Evolutionary conservation across 2,113 vertebrate genomes (phyloP).

Genomic region (Brachirus orientalis): DNA sequence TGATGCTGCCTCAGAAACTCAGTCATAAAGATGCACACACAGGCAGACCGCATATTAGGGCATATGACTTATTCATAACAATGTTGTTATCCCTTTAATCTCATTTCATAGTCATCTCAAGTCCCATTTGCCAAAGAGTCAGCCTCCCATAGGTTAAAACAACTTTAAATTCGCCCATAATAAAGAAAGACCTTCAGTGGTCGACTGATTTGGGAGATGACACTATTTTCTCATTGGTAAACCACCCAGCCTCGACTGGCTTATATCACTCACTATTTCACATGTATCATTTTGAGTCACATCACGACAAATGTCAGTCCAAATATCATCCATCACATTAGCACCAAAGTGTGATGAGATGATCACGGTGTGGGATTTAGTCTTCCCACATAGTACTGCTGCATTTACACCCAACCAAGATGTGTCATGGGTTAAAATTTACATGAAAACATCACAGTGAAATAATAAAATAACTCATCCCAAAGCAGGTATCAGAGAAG

Average conservation of each 20-base stretch:
- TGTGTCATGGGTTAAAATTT: neutral
- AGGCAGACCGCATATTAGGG: conserved; percentile 25
- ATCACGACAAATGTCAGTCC: conserved; percentile 12
- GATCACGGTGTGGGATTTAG: conserved; percentile 9
- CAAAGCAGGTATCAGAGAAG: too few relatives aligned
- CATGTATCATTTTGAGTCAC: neutral
- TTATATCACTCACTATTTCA: neutral
- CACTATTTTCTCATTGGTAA: conserved; percentile 6
- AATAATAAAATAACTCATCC: neutral
- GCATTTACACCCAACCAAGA: neutral
- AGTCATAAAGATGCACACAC: conserved; percentile 6
- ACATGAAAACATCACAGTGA: neutral
- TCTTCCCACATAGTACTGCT: neutral
- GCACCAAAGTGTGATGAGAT: conserved; percentile 5
- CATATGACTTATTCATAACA: conserved; percentile 51
- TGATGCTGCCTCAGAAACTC: conserved; percentile 14
- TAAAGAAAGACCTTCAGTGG: conserved; percentile 20
- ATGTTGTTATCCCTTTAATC: conserved; percentile 36
- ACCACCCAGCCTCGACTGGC: neutral
- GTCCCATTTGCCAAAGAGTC: conserved; percentile 15
- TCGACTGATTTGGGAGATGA: conserved; percentile 27
- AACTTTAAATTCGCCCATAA: conserved; percentile 16
- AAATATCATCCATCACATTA: conserved; percentile 26
- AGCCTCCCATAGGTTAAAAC: conserved; percentile 42
- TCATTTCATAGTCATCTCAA: conserved; percentile 25